Evolutionary conservation across 1,140 invertebrate species (phyloP).

Genomic region (Cheumatopsyche charites): DNA sequence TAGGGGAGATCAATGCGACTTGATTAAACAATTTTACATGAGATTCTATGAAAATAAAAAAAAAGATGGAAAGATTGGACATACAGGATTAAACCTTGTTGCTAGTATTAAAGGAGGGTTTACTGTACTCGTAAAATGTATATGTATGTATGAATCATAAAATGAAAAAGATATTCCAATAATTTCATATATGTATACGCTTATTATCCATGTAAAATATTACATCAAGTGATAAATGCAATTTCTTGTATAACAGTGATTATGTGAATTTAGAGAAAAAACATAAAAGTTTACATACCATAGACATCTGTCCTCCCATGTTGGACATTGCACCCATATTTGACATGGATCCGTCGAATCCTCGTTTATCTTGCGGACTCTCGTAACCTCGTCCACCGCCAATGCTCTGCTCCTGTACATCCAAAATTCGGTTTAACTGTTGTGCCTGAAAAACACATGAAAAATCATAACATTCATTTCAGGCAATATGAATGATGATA

Average conservation of each 20-base stretch:
- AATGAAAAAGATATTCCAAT: no score
- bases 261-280: neutral
- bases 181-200: no score
- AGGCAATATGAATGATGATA: neutral
- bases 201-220: no score
- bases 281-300: conserved; percentile 25
- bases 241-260: neutral
- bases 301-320: conserved; percentile 16
- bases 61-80: no score
- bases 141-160: no score
- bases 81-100: no score
- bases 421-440: conserved; percentile 65
- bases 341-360: conserved; percentile 24
- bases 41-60: no score
- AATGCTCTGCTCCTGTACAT: conserved; percentile 65
- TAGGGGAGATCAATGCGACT: no score
- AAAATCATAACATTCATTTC: conserved; percentile 10
- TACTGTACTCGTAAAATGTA: no score
- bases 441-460: conserved; percentile 59
- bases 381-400: conserved; percentile 51
- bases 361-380: conserved; percentile 30
- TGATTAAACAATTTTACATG: no score
- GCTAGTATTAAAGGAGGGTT: no score
- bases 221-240: no score
- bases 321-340: conserved; percentile 42